Conservation (phyloP, 2,113 vertebrate genomes). For the Felis catus region DNA sequence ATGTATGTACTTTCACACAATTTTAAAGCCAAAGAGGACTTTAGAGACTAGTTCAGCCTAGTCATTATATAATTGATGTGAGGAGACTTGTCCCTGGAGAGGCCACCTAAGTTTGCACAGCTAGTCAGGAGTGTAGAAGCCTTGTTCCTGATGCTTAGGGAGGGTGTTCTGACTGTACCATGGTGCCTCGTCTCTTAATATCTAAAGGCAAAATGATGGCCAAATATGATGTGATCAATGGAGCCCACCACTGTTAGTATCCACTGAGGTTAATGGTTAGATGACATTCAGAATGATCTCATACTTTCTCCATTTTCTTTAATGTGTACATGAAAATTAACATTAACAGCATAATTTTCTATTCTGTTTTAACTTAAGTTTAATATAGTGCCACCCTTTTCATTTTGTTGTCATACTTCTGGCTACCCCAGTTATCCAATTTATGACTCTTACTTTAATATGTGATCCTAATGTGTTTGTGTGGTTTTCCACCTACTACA, state of each 20-base stretch:
- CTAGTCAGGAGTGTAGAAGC: background rate
- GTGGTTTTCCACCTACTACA: background rate
- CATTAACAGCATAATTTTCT: background rate
- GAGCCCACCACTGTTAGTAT: background rate
- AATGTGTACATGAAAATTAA: background rate
- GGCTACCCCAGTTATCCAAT: background rate
- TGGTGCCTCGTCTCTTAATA: background rate
- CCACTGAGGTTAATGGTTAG: background rate
- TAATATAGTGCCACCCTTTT: background rate
- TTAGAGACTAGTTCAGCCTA: background rate
- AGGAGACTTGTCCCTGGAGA: background rate
- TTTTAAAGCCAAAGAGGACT: background rate
- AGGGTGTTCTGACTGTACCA: background rate
- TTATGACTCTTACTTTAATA: constrained; percentile 20
- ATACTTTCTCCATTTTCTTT: background rate
- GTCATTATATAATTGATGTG: background rate
- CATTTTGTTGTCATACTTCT: constrained; percentile 9
- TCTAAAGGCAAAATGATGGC: background rate
- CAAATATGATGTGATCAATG: background rate
- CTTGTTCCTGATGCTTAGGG: background rate
- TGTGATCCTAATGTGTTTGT: background rate
- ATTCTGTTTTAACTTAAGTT: background rate
- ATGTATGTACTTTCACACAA: background rate
- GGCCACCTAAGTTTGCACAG: background rate
- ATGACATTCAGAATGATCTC: background rate